phyloP scores from a whole-genome alignment of 1,140 invertebrate genomes.

The Drosophila burlai region DNA sequence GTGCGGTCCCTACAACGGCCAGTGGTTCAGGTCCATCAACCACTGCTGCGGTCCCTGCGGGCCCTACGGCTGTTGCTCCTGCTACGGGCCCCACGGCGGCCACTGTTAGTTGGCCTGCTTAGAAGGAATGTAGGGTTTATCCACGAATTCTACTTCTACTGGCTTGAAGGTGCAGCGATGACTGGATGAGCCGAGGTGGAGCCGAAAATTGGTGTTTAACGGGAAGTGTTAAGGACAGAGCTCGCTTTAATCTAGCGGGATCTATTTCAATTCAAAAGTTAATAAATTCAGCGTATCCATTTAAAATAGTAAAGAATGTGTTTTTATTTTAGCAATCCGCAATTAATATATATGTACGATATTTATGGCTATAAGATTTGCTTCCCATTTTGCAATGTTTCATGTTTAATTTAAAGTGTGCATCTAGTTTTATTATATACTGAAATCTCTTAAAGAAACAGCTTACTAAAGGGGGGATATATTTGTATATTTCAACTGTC shows the following conservation, averaged over 20 bases:
- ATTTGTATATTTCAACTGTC: too few species aligned
- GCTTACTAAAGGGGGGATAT: too few species aligned
- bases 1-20: constrained; percentile 70
- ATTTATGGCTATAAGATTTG: too few species aligned
- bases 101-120: constrained; percentile 68
- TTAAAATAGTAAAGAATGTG: background rate
- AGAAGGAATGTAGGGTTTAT: constrained; percentile 61
- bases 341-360: too few species aligned
- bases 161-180: background rate
- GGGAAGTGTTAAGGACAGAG: background rate
- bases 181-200: background rate
- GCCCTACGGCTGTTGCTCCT: constrained; percentile 69
- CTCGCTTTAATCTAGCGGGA: background rate
- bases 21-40: constrained; percentile 66
- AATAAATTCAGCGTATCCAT: constrained; percentile 22
- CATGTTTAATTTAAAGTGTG: too few species aligned
- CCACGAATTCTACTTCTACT: background rate
- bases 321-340: too few species aligned
- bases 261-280: background rate
- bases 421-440: too few species aligned
- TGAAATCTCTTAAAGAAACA: too few species aligned
- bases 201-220: constrained; percentile 8
- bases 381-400: too few species aligned
- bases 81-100: constrained; percentile 66
- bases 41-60: constrained; percentile 72